These are phyloP conservation scores for Plumapathes pennacea DNA, from an alignment of 92 coral and sea anemone genomes.

Conservation along the genomic window DNA sequence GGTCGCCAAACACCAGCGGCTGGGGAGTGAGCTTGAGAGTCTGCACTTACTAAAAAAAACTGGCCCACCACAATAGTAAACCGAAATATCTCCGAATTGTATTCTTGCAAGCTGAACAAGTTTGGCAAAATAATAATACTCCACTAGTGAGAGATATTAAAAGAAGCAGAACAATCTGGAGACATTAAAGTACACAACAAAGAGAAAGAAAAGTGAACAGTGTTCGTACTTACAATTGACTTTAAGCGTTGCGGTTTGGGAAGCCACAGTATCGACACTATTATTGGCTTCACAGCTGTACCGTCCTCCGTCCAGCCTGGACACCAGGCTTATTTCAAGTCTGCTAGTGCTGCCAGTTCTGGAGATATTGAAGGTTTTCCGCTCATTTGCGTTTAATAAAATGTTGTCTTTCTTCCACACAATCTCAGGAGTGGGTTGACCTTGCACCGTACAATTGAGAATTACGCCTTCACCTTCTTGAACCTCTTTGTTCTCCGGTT, in stretches of 20 bases:
- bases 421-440: constrained; percentile 19
- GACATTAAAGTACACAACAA: too few species aligned
- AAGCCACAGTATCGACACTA: neutral
- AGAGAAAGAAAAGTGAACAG: too few species aligned
- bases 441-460: constrained; percentile 26
- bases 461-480: constrained; percentile 1
- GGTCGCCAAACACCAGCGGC: too few species aligned
- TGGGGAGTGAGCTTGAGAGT: too few species aligned
- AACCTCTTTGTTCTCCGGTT: neutral
- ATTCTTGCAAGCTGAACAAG: too few species aligned
- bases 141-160: too few species aligned
- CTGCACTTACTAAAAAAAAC: too few species aligned
- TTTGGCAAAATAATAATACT: too few species aligned
- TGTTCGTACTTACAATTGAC: constrained; percentile 3
- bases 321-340: constrained; percentile 4
- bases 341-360: neutral
- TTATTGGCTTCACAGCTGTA: constrained; percentile 24
- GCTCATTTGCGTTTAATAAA: neutral
- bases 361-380: too few species aligned
- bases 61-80: too few species aligned
- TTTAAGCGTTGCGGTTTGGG: neutral
- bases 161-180: too few species aligned
- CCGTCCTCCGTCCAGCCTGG: constrained; percentile 18
- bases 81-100: too few species aligned
- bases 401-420: constrained; percentile 28